phyloP scores from a whole-genome alignment of 2,113 vertebrate genomes.

The Ammospiza caudacuta region DNA sequence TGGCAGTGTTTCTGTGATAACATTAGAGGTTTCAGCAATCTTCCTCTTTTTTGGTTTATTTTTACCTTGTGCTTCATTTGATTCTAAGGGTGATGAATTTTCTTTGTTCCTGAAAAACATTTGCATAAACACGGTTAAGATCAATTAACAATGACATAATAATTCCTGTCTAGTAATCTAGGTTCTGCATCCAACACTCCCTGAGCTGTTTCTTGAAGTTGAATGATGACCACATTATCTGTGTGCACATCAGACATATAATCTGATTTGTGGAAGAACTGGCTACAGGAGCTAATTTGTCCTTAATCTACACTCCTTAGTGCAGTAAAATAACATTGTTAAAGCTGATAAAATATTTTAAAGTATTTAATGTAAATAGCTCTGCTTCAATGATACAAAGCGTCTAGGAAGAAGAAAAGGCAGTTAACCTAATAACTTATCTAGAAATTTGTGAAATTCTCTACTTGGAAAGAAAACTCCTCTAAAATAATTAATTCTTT shows the following conservation, averaged over 20 bases:
- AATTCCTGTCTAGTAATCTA: neutral
- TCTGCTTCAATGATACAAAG: neutral
- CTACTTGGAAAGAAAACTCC: neutral
- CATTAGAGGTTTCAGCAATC: constrained; percentile 6
- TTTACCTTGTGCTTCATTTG: constrained; percentile 68
- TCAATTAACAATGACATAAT: neutral
- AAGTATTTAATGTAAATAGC: neutral
- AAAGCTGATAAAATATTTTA: neutral
- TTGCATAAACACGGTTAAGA: neutral
- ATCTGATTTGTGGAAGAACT: neutral
- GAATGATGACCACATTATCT: neutral
- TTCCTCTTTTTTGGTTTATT: constrained; percentile 64
- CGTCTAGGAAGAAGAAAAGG: neutral
- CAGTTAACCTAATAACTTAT: neutral
- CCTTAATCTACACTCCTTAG: neutral
- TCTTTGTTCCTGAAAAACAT: constrained; percentile 82
- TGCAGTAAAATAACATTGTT: neutral
- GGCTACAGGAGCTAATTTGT: neutral
- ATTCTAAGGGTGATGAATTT: constrained; percentile 69
- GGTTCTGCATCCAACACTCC: neutral
- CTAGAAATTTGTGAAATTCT: neutral
- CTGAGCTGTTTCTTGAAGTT: neutral
- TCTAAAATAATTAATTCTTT: neutral
- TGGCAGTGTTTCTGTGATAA: constrained; percentile 21
- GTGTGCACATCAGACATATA: neutral